Evolutionary conservation across 1,140 invertebrate genomes (phyloP).

Genomic region (Drosophila baimaii): DNA sequence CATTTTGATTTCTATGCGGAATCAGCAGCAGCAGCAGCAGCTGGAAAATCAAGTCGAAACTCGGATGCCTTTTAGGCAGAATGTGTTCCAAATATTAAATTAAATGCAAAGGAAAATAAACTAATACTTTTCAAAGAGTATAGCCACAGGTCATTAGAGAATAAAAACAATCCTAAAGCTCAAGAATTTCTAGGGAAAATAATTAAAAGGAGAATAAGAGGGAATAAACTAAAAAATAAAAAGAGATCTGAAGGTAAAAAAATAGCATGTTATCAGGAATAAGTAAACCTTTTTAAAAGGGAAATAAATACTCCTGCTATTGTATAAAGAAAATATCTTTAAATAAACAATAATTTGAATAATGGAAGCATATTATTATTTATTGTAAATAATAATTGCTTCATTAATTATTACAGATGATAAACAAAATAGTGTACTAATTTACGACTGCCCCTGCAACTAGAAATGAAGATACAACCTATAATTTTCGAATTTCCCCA

Average conservation of each 20-base stretch:
- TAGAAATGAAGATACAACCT: too few species aligned
- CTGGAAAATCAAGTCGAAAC: conserved; percentile 18
- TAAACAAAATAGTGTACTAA: not conserved
- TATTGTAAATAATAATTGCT: too few species aligned
- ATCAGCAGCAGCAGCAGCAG: conserved; percentile 14
- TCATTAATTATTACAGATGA: too few species aligned
- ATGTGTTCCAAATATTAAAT: not conserved
- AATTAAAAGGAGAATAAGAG: not conserved
- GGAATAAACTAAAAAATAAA: not conserved
- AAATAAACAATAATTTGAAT: too few species aligned
- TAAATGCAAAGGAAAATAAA: not conserved
- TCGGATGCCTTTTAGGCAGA: conserved; percentile 14
- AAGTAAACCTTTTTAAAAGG: not conserved
- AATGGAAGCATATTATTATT: too few species aligned
- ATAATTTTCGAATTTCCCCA: not conserved
- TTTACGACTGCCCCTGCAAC: too few species aligned
- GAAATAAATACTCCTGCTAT: too few species aligned
- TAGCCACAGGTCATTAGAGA: too few species aligned
- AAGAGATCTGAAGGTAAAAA: too few species aligned
- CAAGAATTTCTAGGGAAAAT: not conserved
- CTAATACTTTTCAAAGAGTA: not conserved
- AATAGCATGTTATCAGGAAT: not conserved
- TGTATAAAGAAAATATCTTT: too few species aligned
- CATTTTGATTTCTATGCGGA: conserved; percentile 70
- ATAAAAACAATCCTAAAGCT: too few species aligned